Evolutionary conservation across 1,140 invertebrate species (phyloP), one percentile per base, ranked within the genome.

Genomic region (Portunus trituberculatus): DNA sequence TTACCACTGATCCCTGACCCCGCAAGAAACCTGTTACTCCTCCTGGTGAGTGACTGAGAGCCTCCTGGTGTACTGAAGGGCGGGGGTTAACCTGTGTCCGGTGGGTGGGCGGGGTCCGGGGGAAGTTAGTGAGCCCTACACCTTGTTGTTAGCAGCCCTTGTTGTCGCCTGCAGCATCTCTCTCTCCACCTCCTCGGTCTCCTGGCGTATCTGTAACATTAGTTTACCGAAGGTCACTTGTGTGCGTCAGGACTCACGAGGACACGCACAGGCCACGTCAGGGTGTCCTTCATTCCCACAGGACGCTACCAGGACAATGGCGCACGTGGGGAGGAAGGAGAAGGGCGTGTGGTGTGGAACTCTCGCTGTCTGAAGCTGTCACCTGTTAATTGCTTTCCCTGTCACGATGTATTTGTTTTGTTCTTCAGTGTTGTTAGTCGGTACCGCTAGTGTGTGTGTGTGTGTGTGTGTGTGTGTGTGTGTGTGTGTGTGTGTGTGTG

Each of bases 201-300:
- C 89, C 76, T 46, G 90, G 88, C 93, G 93, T 89, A 94, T 94
- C 93, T 94, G 93, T 91, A 94, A 94, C 48, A 93, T 93, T 93
- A 93, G 84, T 93, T 86, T 28, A 93, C 46, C 76, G 39, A 29
- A 8, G 83, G 92, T 93, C 92, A 93, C 29, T 87, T 14, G 31
- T 87, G 84, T 25, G 39, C 31, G 31, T 20, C 16, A 87, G 83
- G n/a, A 84, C 31, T 28, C 10, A 10, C 84, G 7, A 32, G 28
- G 84, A 32, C 84, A 87, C 84, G 28, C 39, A 28, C 16, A 46
- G 84, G 67, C 25, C 67, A 76, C 20, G 67, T 76, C n/a, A 76
- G 8, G 67, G 25, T n/a, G 67, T 76, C n/a, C 4, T 76, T 25
- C 20, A n/a, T 25, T n/a, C n/a, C n/a, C 67, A n/a, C n/a, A 76